Percentiles rank a stretch among this genome's conserved stretches.
These are phyloP conservation scores for Amphilophus citrinellus DNA, from an alignment of 2,113 vertebrate species.

Conservation along the genomic window DNA sequence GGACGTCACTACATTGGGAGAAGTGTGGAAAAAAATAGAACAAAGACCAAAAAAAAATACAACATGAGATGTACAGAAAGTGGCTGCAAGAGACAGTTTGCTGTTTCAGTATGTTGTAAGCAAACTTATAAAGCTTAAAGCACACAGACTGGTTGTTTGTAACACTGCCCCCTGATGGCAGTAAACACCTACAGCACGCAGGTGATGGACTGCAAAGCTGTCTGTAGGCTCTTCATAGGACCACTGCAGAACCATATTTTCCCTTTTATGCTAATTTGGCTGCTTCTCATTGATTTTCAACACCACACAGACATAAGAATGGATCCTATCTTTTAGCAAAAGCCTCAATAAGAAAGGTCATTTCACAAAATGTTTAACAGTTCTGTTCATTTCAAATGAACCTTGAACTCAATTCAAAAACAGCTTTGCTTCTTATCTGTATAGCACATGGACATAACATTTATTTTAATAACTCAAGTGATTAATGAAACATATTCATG, in stretches of 20 bases:
- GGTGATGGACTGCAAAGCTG: background rate
- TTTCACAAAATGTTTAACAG: background rate
- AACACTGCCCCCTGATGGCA: background rate
- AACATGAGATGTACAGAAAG: background rate
- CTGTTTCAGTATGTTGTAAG: background rate
- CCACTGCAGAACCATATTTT: background rate
- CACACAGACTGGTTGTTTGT: background rate
- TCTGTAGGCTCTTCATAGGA: background rate
- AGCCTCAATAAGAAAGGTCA: background rate
- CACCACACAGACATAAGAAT: background rate
- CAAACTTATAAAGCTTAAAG: background rate
- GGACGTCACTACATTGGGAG: background rate
- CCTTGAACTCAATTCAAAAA: background rate
- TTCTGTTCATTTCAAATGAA: constrained; percentile 1
- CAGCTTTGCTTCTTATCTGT: constrained; percentile 1
- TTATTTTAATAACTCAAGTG: constrained; percentile 31
- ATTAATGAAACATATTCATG: constrained; percentile 34
- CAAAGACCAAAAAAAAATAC: too few relatives aligned
- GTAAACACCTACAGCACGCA: background rate
- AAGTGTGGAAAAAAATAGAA: background rate
- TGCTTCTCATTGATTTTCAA: background rate
- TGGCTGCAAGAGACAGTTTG: background rate
- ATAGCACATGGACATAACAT: background rate
- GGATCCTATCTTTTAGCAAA: background rate
- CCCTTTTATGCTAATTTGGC: background rate